phyloP scores from a whole-genome alignment of 2,797 vertebrate genomes.

The Megalops cyprinoides region DNA sequence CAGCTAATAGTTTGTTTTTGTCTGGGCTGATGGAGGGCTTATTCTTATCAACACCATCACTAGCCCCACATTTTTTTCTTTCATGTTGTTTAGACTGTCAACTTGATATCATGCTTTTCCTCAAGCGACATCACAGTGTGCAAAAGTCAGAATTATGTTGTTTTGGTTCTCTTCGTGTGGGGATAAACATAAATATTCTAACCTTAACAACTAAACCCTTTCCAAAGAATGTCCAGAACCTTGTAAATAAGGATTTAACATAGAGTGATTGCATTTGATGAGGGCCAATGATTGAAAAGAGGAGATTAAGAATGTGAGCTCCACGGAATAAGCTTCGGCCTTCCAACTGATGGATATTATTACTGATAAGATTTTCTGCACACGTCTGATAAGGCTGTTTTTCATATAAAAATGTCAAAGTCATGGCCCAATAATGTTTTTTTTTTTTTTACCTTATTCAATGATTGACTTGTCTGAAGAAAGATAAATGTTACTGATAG shows the following conservation, averaged over 20 bases:
- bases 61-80: not conserved
- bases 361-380: constrained; percentile 10
- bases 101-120: not conserved
- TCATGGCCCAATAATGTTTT: constrained; percentile 23
- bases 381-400: too few species aligned
- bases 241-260: constrained; percentile 36
- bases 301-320: constrained; percentile 35
- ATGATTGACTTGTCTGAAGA: constrained; percentile 30
- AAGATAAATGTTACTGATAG: constrained; percentile 33
- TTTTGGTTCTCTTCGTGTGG: constrained; percentile 17
- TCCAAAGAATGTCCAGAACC: constrained; percentile 23
- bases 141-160: constrained; percentile 4
- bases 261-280: constrained; percentile 37
- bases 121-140: not conserved
- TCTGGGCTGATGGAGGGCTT: not conserved
- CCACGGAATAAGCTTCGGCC: constrained; percentile 23
- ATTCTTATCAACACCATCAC: not conserved
- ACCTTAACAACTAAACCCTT: constrained; percentile 23
- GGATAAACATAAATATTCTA: not conserved
- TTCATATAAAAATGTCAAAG: not conserved
- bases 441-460: constrained; percentile 4
- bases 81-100: not conserved
- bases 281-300: constrained; percentile 26
- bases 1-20: constrained; percentile 19
- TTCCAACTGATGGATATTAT: constrained; percentile 26